Evolutionary conservation across 2,797 vertebrate species (phyloP).

Genomic region (Gambelia wislizenii): DNA sequence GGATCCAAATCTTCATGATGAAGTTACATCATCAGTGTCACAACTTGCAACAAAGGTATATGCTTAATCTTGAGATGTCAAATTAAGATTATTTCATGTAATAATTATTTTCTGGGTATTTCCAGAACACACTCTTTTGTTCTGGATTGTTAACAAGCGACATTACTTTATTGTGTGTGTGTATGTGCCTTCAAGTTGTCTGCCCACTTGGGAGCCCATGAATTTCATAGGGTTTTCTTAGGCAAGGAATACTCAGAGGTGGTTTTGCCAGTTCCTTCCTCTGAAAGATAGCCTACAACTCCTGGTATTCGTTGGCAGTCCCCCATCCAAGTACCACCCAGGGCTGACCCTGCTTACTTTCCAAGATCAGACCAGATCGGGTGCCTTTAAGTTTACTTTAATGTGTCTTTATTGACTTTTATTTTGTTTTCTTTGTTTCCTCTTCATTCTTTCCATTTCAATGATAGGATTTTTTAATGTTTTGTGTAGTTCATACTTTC

Average conservation of each 20-base stretch:
- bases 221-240: too few species aligned
- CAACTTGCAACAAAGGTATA: conserved; percentile 88
- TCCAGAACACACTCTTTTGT: conserved; percentile 1
- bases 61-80: conserved; percentile 52
- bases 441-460: neutral
- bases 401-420: neutral
- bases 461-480: neutral
- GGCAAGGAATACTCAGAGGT: too few species aligned
- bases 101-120: neutral
- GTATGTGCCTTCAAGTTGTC: too few species aligned
- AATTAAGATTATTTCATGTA: neutral
- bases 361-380: too few species aligned
- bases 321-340: too few species aligned
- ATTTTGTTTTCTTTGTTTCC: neutral
- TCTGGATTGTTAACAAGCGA: neutral
- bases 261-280: too few species aligned
- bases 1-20: conserved; percentile 84
- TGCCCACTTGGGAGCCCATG: too few species aligned
- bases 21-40: conserved; percentile 79
- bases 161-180: neutral
- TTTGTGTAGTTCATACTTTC: neutral
- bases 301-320: too few species aligned
- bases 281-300: too few species aligned
- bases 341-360: too few species aligned
- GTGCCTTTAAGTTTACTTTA: neutral